Conservation (phyloP, 2,797 vertebrate genomes). For the Ctenosaura bakeri region DNA sequence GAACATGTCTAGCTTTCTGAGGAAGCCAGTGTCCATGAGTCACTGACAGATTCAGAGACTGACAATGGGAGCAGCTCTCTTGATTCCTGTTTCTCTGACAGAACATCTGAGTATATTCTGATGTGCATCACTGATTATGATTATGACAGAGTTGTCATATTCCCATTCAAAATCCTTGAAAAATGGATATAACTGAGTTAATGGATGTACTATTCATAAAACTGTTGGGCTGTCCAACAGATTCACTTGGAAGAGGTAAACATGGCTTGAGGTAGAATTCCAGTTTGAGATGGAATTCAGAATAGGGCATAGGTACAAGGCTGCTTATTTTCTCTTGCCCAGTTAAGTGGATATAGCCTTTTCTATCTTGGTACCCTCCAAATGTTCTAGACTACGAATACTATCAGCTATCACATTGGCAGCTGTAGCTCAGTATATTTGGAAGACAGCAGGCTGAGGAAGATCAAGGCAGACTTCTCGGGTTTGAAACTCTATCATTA, state of each 20-base stretch:
- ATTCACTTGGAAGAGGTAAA: neutral
- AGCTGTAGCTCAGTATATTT: neutral
- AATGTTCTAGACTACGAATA: neutral
- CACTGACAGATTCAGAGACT: conserved; percentile 55
- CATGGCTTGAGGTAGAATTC: neutral
- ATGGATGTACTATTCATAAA: neutral
- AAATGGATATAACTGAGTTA: neutral
- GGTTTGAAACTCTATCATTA: neutral
- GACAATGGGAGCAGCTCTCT: neutral
- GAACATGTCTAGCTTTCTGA: conserved; percentile 65
- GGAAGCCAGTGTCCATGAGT: conserved; percentile 73
- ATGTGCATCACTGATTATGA: neutral
- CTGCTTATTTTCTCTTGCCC: neutral
- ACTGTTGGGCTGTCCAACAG: neutral
- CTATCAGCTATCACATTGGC: neutral
- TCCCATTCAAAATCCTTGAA: neutral
- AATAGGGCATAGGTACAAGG: neutral
- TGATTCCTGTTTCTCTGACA: neutral
- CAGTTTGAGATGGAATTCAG: neutral
- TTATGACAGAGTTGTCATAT: neutral
- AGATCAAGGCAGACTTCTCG: neutral
- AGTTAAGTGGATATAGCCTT: neutral
- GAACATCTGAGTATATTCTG: conserved; percentile 6
- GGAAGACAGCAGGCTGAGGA: too few species aligned
- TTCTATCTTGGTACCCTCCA: neutral